phyloP scores from a whole-genome alignment of 2,797 vertebrate species.

The Megaceryle alcyon region DNA sequence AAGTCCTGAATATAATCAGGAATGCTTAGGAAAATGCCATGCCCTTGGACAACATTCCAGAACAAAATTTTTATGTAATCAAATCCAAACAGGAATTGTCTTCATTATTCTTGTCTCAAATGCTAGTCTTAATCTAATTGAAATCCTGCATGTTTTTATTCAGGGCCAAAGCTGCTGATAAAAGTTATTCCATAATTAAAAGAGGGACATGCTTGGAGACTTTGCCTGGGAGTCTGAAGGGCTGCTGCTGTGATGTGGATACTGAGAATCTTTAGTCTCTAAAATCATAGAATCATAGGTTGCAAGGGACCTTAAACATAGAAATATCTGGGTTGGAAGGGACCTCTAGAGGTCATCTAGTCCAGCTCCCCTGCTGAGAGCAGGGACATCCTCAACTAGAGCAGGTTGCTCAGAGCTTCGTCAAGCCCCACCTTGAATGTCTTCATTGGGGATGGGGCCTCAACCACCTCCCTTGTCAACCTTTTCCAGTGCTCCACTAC shows the following conservation, averaged over 20 bases:
- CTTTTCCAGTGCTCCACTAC: too few relatives aligned
- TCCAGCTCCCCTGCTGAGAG: too few relatives aligned
- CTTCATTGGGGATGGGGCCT: too few relatives aligned
- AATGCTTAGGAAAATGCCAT: neutral
- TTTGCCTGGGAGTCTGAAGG: neutral
- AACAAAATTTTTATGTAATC: neutral
- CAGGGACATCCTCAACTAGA: too few relatives aligned
- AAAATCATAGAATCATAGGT: neutral
- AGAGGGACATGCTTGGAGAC: neutral
- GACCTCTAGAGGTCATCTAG: too few relatives aligned
- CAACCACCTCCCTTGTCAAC: too few relatives aligned
- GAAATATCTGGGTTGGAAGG: too few relatives aligned
- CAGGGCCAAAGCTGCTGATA: neutral
- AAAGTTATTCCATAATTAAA: neutral
- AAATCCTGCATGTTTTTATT: neutral
- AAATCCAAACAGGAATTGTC: neutral
- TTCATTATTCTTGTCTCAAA: neutral
- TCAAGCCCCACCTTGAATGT: too few relatives aligned
- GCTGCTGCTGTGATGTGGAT: neutral
- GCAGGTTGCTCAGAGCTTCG: too few relatives aligned
- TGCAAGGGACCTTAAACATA: neutral
- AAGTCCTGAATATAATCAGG: neutral
- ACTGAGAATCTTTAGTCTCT: neutral
- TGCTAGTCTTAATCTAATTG: neutral
- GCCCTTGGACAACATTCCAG: neutral